phyloP scores from a whole-genome alignment of 2,113 vertebrate species.

The Engraulis encrasicolus region DNA sequence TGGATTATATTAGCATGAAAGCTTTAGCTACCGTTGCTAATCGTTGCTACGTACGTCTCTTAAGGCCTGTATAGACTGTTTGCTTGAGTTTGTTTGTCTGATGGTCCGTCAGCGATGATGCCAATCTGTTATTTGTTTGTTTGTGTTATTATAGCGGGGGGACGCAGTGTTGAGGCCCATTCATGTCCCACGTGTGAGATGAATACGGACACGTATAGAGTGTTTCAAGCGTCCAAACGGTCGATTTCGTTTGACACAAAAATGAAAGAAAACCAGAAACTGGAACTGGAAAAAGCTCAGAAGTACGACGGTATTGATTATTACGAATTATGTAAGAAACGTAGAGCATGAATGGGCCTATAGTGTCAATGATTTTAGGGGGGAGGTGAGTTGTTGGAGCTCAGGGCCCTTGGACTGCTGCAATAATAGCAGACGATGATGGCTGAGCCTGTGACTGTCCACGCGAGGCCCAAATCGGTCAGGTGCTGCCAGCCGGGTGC shows the following conservation, averaged over 20 bases:
- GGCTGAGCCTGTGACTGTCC: slow-evolving; percentile 1
- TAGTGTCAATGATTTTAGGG: no score
- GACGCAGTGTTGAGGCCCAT: background rate
- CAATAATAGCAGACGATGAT: background rate
- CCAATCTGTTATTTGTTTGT: background rate
- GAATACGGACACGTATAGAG: no score
- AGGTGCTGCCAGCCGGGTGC: background rate
- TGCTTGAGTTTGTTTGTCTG: background rate
- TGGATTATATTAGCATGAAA: slow-evolving; percentile 12
- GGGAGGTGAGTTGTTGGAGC: background rate
- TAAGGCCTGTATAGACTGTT: background rate
- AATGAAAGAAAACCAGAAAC: no score
- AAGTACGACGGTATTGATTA: no score
- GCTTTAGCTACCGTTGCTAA: background rate
- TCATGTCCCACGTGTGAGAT: no score
- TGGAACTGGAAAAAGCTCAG: no score
- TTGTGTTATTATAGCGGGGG: background rate
- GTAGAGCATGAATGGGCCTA: no score
- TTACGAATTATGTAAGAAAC: no score
- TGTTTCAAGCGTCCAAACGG: no score
- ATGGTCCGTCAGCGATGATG: background rate
- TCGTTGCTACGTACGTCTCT: background rate
- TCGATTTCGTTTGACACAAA: no score
- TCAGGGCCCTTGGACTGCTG: background rate
- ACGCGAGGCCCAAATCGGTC: background rate